A percentile compares a stretch with the other conserved stretches of the same genome.
Conservation (phyloP, 2,113 vertebrate species). For the Naja naja region DNA sequence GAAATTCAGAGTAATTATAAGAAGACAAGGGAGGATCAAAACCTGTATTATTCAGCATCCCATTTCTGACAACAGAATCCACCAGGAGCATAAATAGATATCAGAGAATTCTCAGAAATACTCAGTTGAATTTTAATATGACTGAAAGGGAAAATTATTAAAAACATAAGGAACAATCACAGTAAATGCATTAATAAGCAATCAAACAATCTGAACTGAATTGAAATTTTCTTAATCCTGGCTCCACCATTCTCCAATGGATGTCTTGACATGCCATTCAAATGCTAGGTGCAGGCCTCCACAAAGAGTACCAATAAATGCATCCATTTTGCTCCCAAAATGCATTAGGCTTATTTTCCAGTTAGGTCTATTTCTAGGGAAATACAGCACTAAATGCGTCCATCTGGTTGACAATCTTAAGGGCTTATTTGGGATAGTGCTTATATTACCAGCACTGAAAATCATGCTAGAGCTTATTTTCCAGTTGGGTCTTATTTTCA, state of each 20-base stretch:
- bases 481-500: too few relatives aligned
- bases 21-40: not conserved
- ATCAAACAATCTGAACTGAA: not conserved
- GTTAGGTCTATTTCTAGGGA: too few relatives aligned
- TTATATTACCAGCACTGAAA: too few relatives aligned
- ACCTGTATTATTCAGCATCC: not conserved
- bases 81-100: not conserved
- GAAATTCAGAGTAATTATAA: not conserved
- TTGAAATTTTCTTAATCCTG: not conserved
- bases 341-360: too few relatives aligned
- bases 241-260: not conserved
- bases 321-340: too few relatives aligned
- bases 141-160: not conserved
- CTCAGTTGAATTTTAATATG: not conserved
- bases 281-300: not conserved
- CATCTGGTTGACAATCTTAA: too few relatives aligned
- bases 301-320: not conserved
- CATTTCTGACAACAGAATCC: not conserved
- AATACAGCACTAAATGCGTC: too few relatives aligned
- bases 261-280: not conserved
- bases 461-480: too few relatives aligned
- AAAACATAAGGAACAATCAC: not conserved
- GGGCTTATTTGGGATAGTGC: too few relatives aligned
- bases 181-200: not conserved
- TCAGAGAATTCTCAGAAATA: not conserved